Evolutionary conservation across 2,113 vertebrate genomes (phyloP), one percentile per base, ranked within the genome.

Genomic region (Cacatua alba): DNA sequence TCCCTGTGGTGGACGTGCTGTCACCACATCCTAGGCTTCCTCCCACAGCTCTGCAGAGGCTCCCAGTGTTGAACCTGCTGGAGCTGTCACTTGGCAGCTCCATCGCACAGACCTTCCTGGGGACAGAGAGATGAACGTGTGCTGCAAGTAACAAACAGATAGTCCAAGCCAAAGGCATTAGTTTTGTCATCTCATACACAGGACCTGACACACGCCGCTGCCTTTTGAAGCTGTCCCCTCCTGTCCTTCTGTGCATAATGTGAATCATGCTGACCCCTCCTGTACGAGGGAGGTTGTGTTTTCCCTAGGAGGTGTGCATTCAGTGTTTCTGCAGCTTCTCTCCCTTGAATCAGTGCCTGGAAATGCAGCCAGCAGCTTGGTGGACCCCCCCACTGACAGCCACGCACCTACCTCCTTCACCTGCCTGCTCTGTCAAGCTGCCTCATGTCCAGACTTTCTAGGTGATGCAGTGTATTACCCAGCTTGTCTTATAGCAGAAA

Each of bases 1-100:
- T 97, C 96, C 97, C 83, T 43, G 46, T 77, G 79, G 72, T 63
- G 63, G 89, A 78, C 13, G 7, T 88, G 78, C 95, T 95, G 85
- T 95, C 65, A 43, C 96, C 44, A 78, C 77, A 92, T 89, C 96
- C 95, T 96, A 94, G 96, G 69, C 97, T 97, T 95, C 96, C 96
- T 97, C 70, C 65, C 46, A 5, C 98, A 97, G 65, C 76, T 89
- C 52, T 90, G 84, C 96, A 77, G 95, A 97, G 97, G 95, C 90
- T 76, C 93, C 55, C 2, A 63, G 69, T 51, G 74, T 68, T 59
- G 88, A 94, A 90, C 95, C 84, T 83, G 81, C 96, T 85, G 87
- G 85, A 87, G 86, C 90, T 84, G 86, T 95, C 96, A 93, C 98
- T 92, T 97, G 96, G 98, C 98, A 98, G 98, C 98, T 51, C 52